phyloP scores from a whole-genome alignment of 2,888 invertebrate genomes.

The Eugnorisma glareosa region DNA sequence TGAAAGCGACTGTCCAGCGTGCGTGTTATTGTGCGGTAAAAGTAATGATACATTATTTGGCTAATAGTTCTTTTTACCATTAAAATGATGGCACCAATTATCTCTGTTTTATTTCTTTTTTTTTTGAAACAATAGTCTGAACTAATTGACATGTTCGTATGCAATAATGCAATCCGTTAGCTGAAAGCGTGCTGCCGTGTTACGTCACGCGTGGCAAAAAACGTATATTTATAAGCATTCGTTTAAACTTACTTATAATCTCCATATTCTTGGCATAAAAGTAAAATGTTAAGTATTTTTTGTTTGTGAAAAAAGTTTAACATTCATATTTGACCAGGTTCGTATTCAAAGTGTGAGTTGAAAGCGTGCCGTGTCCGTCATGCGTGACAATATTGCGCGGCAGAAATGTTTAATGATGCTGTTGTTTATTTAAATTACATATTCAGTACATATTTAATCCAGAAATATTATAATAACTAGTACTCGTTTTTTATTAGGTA shows the following conservation, averaged over 20 bases:
- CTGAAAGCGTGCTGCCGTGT: slow-evolving; percentile 21
- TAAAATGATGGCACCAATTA: not conserved
- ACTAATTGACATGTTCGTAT: slow-evolving; percentile 13
- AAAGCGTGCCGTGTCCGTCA: slow-evolving; percentile 14
- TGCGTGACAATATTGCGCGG: slow-evolving; percentile 10
- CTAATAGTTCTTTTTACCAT: not conserved
- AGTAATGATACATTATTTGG: not conserved
- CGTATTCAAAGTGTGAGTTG: slow-evolving; percentile 21
- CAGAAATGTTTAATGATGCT: slow-evolving; percentile 5
- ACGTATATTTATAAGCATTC: slow-evolving; percentile 1
- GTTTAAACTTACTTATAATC: not conserved
- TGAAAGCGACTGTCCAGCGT: not conserved
- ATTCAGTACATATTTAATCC: not conserved
- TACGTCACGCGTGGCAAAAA: slow-evolving; percentile 27
- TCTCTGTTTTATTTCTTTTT: not conserved
- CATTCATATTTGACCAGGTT: slow-evolving; percentile 5
- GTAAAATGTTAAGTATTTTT: not conserved
- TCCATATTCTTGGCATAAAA: slow-evolving; percentile 14
- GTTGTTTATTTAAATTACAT: slow-evolving; percentile 8
- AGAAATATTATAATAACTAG: not conserved
- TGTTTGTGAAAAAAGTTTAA: slow-evolving; percentile 14
- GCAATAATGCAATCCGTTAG: not conserved
- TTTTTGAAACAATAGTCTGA: not conserved
- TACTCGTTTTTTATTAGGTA: not conserved
- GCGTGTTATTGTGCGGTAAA: not conserved